Evolutionary conservation across 2,113 vertebrate genomes (phyloP), one percentile per base, ranked within the genome.

Genomic region (Nicator chloris): DNA sequence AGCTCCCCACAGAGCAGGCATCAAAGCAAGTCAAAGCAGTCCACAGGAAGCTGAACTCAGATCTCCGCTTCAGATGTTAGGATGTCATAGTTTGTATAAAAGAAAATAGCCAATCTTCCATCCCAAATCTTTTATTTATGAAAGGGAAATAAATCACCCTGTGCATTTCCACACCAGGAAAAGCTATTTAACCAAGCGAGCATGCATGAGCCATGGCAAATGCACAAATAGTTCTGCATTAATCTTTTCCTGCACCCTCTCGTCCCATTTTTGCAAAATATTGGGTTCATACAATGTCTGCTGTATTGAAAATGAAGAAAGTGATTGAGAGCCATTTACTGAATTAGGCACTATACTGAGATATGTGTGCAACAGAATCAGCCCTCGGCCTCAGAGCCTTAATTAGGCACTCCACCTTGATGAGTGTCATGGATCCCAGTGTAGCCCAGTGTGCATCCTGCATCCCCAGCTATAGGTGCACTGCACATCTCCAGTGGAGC

Each of bases 41-140:
- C 72, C 61, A 13, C 71, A 77, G 63, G 90, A 88, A 94, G 53
- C 71, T 77, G 72, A 83, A 56, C 20, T 39, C 61, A 91, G 89
- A 94, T 64, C 44, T 93, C 84, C 0, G 2, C 59, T 95, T 91
- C 93, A 70, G 60, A 70, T 13, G 11, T 82, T 65, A 88, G 75
- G 21, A 68, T 66, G 69, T 76, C 94, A 88, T 81, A 89, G 73
- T 71, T 77, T 91, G 77, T 93, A 40, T 82, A 77, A 94, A 96
- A 92, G 75, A 96, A 96, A 92, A 85, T 61, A 92, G 66, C 56
- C 82, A 79, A 93, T 90, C 91, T 92, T 96, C 92, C 94, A 94
- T 84, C 86, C 33, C 75, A 85, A 95, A 96, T 97, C 80, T 95
- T 90, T 95, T 95, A 82, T 96, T 96, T 96, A 96, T 95, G 88